Percentiles rank a stretch among this genome's conserved stretches.
phyloP scores from a whole-genome alignment of 2,888 invertebrate genomes.

The Atherix ibis region DNA sequence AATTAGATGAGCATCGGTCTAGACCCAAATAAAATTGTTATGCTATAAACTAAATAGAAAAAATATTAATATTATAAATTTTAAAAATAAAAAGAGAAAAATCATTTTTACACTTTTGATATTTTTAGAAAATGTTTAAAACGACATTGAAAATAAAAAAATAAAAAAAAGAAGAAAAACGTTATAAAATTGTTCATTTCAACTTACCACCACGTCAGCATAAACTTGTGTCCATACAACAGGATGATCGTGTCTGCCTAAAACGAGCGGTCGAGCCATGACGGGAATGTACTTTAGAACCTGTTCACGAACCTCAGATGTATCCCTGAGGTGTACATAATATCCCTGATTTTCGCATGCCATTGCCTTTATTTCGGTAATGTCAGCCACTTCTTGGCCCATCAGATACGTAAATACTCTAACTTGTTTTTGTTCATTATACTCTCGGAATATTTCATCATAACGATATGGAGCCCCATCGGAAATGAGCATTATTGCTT shows the following conservation, averaged over 20 bases:
- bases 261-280: slow-evolving; percentile 86
- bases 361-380: slow-evolving; percentile 92
- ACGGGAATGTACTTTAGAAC: slow-evolving; percentile 93
- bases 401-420: slow-evolving; percentile 97
- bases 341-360: slow-evolving; percentile 94
- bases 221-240: slow-evolving; percentile 97
- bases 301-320: slow-evolving; percentile 95
- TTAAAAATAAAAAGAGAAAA: too few species aligned
- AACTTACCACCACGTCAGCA: slow-evolving; percentile 72
- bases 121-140: too few species aligned
- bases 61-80: too few species aligned
- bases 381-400: slow-evolving; percentile 85
- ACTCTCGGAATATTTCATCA: slow-evolving; percentile 78
- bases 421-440: slow-evolving; percentile 78
- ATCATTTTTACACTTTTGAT: too few species aligned
- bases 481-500: slow-evolving; percentile 98
- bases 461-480: slow-evolving; percentile 94
- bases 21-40: too few species aligned
- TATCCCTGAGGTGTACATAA: slow-evolving; percentile 89
- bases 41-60: too few species aligned
- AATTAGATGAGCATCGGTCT: too few species aligned
- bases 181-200: too few species aligned
- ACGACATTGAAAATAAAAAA: too few species aligned
- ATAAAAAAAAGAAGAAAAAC: too few species aligned
- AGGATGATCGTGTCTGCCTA: slow-evolving; percentile 68